These are phyloP conservation scores for Pomatorhinus ruficollis DNA, from an alignment of 2,113 vertebrate species.

Conservation along the genomic window DNA sequence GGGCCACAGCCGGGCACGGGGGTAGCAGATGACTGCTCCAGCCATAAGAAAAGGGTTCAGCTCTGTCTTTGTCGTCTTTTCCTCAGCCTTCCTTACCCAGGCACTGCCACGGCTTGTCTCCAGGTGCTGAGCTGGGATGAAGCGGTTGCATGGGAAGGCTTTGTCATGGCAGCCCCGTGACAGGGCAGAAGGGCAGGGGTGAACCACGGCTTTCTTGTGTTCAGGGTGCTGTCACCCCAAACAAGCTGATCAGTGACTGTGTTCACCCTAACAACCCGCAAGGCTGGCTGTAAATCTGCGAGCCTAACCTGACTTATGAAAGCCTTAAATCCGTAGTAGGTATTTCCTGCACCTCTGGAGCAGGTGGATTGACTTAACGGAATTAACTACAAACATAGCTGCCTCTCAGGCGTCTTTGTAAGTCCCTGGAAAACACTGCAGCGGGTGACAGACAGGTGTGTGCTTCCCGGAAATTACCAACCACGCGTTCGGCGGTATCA, in stretches of 20 bases:
- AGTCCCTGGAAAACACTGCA: background rate
- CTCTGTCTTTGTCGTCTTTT: background rate
- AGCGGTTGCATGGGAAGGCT: accelerated
- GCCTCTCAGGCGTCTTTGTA: background rate
- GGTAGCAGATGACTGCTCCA: accelerated
- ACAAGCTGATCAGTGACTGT: accelerated
- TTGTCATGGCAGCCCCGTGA: accelerated
- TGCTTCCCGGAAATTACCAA: accelerated
- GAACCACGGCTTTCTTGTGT: accelerated
- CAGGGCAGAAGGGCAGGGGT: accelerated
- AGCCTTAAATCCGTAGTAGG: background rate
- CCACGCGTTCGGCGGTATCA: accelerated
- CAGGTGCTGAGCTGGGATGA: background rate
- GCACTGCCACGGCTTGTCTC: background rate
- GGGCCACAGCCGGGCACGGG: background rate
- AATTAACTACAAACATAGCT: background rate
- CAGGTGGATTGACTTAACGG: background rate
- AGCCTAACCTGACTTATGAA: background rate
- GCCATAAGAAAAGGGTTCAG: background rate
- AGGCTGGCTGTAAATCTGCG: background rate
- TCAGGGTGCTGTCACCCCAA: background rate
- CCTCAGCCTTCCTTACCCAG: background rate
- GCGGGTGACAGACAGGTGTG: too few species aligned
- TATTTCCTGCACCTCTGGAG: background rate
- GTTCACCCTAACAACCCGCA: accelerated